These are phyloP conservation scores for Mycteria americana DNA, from an alignment of 2,797 vertebrate species.

Conservation along the genomic window DNA sequence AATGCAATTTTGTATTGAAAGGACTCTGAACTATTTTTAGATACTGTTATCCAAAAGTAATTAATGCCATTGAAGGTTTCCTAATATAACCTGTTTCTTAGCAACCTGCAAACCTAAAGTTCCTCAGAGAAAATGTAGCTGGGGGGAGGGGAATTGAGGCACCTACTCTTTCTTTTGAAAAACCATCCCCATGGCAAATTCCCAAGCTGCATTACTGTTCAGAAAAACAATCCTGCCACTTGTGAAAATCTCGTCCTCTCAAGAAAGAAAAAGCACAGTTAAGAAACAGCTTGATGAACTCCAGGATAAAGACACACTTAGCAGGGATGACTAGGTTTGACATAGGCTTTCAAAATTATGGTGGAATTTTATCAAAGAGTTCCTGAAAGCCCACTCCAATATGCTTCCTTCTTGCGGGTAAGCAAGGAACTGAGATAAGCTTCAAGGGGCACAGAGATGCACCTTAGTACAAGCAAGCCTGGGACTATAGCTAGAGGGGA, in stretches of 20 bases:
- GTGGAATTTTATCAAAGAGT: neutral
- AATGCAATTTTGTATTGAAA: neutral
- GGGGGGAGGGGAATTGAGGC: neutral
- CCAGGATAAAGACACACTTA: neutral
- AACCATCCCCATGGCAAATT: neutral
- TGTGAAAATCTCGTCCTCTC: neutral
- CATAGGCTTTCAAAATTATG: neutral
- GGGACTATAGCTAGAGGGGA: neutral
- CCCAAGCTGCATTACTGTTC: neutral
- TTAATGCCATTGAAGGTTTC: neutral
- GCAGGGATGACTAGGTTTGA: neutral
- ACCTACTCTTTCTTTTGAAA: neutral
- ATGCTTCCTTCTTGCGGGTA: neutral
- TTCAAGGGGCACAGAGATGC: neutral
- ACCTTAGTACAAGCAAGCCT: neutral
- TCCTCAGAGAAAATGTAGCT: neutral
- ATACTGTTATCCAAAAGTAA: neutral
- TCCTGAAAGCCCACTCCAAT: neutral
- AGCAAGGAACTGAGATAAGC: neutral
- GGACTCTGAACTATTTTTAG: neutral
- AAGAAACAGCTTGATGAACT: neutral
- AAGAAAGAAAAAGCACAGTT: neutral
- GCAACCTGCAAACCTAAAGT: neutral
- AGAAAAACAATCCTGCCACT: neutral
- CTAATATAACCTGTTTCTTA: neutral